These are phyloP conservation scores for Hydropsyche tenuis DNA, from an alignment of 1,140 invertebrate species.

Conservation along the genomic window DNA sequence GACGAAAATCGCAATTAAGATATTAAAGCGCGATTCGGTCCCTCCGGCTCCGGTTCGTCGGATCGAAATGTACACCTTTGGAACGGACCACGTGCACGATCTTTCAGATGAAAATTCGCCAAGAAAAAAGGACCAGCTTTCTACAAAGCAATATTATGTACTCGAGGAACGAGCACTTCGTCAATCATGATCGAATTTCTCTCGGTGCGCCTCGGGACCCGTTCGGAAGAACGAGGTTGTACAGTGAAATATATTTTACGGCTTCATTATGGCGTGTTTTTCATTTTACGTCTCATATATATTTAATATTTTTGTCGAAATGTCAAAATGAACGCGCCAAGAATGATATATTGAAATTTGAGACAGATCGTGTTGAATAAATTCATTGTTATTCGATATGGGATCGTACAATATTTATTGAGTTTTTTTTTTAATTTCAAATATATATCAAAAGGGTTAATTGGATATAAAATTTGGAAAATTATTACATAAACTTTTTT, in stretches of 20 bases:
- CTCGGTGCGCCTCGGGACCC: neutral
- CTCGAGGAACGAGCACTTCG: neutral
- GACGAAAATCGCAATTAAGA: conserved; percentile 50
- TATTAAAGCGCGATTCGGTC: conserved; percentile 47
- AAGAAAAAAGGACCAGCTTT: neutral
- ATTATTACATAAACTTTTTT: too few species aligned
- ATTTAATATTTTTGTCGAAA: neutral
- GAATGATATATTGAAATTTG: too few species aligned
- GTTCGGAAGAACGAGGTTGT: neutral
- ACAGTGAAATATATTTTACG: conserved; percentile 10
- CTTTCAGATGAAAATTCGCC: neutral
- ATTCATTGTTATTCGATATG: too few species aligned
- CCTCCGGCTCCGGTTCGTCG: neutral
- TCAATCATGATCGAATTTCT: conserved; percentile 24
- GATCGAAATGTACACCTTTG: neutral
- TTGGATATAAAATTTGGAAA: too few species aligned
- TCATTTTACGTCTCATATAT: neutral
- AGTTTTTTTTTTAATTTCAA: too few species aligned
- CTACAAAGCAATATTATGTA: too few species aligned
- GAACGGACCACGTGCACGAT: neutral
- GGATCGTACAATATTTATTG: too few species aligned
- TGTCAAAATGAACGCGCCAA: too few species aligned
- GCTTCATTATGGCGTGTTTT: conserved; percentile 3
- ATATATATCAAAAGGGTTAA: too few species aligned
- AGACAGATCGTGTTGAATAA: too few species aligned